Base-by-base conservation (phyloP, 2,797 vertebrate genomes). In the Siniperca obscura region DNA sequence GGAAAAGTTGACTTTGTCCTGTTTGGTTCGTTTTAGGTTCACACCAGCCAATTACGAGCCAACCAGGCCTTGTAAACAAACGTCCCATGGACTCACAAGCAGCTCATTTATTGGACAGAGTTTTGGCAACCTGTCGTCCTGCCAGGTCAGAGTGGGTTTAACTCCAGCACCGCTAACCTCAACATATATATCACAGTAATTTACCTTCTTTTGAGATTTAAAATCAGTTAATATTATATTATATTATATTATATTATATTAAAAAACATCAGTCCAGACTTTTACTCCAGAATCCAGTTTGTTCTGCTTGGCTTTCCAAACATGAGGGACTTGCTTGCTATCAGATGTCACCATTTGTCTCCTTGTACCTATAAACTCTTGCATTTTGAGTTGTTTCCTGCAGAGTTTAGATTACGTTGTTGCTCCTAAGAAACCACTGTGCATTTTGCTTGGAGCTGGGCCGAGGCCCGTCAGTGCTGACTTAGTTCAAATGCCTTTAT, bases 1-100 rank as follows among this genome's bases (percentile, higher is more conserved):
- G 80, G 81, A 87, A 89, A 88, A 78, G 25, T 11, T 80, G 80
- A 87, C 74, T 48, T 57, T 10, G 77, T 73, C 60, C 74, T n/a
- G 2, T 61, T 78, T 69, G 69, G 55, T 77, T 55, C 1, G 3
- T 68, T 79, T 70, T 52, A 22, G 38, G 27, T 87, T 86, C 65
- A 42, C 48, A 65, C 36, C 74, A 11, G 68, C 57, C 11, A 2
- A 38, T 85, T 53, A 82, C 46, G 44, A 75, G 70, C 44, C 50
- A 7, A 66, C 12, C 17, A 17, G 76, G 85, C 38, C 87, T 74
- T 4, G 50, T 74, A 65, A 89, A 86, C 42, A 46, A 38, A 53
- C 55, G 77, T 84, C 81, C 67, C 71, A n/a, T n/a, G 14, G 57
- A 61, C 70, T 74, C 64, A 22, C 12, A 25, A 30, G 80, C 69